Evolutionary conservation across 2,113 vertebrate genomes (phyloP), one percentile per base, ranked within the genome.

Genomic region (Clarias macrocephalus): DNA sequence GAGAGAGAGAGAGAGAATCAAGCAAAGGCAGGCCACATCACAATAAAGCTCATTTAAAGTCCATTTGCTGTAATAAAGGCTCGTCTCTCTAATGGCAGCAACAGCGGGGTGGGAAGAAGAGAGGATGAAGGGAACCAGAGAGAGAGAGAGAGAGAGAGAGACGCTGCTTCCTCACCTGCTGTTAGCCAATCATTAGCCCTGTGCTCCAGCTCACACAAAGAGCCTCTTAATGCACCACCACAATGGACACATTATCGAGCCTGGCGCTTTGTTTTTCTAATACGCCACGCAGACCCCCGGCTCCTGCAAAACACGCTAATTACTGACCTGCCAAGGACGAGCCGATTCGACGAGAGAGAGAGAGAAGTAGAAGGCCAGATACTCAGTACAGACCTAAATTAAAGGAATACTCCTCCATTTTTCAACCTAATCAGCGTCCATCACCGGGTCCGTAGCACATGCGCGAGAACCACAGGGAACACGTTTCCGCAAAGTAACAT

Each of bases 151-250:
- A 87, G 60, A 86, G 28, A 72, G 82, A 65, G 59, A 85, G 91
- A 94, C 91, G 95, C 91, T 91, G 92, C 91, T 96, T 97, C 96
- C 96, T 99, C 97, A 97, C 97, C 97, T 98, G 97, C 96, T 97
- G 96, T 97, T 97, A 96, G 95, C 96, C 96, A 97, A 97, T 96
- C 96, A 99, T 98, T 98, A 97, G 96, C 97, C 97, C 97, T 96
- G 96, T 95, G 96, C 95, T 96, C 92, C 93, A 93, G 92, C 87
- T 88, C 93, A 95, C 97, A 99, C 96, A 98, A 98, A 98, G 96
- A 96, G 94, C 93, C 91, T 93, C 92, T 96, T 97, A 97, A 97
- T 97, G 97, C 95, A 96, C 94, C 93, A 92, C 94, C 95, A 98
- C 97, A 99, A 98, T 97, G 96, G 96, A 95, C 95, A 95, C 95